phyloP scores from a whole-genome alignment of 2,113 vertebrate species.

The Podocnemis expansa region DNA sequence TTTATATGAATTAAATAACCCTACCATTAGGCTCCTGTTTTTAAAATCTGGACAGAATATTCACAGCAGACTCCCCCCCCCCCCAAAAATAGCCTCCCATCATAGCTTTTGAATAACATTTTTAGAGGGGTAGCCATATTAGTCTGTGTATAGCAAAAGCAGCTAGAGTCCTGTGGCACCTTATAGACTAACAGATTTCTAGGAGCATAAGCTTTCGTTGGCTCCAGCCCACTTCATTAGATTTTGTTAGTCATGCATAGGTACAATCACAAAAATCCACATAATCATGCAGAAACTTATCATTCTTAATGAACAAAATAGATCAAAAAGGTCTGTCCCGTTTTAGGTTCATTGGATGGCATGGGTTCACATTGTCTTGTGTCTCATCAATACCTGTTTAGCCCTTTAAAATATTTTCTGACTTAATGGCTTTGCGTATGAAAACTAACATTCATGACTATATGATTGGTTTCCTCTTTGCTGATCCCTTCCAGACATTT shows the following conservation, averaged over 20 bases:
- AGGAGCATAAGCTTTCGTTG: too few species aligned
- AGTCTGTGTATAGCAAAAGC: too few species aligned
- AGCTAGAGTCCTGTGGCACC: too few species aligned
- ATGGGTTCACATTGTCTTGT: slow-evolving; percentile 4
- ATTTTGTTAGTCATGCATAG: neutral
- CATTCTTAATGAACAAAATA: neutral
- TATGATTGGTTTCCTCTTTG: neutral
- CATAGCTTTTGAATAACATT: neutral
- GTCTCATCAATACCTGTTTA: neutral
- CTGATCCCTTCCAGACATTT: slow-evolving; percentile 76
- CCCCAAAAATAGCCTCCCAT: neutral
- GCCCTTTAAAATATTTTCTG: neutral
- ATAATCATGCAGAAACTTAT: neutral
- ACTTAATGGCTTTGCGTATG: neutral
- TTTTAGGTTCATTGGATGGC: neutral
- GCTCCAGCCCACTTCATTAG: too few species aligned
- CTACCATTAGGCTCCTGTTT: neutral
- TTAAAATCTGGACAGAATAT: neutral
- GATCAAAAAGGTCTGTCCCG: neutral
- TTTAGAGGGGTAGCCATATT: too few species aligned
- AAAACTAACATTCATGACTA: accelerated
- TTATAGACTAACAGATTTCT: too few species aligned
- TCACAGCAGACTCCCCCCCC: neutral
- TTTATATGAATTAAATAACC: neutral
- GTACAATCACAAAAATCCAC: neutral